These are phyloP conservation scores for Aptenodytes patagonicus DNA, from an alignment of 2,113 vertebrate species.

Conservation along the genomic window DNA sequence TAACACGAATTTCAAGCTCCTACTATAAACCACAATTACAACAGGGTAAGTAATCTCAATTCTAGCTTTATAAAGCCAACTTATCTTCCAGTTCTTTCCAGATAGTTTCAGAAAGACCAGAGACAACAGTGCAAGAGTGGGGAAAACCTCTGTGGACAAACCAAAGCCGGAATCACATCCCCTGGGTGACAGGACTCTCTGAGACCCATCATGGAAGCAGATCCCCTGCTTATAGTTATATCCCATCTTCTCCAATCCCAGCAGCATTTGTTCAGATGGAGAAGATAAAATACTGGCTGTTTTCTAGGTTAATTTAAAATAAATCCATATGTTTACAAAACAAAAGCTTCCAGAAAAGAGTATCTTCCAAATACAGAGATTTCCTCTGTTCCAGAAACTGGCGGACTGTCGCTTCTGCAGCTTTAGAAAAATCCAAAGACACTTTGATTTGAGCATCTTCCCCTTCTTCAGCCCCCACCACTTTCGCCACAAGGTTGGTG, in stretches of 20 bases:
- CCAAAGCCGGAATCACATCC: not conserved
- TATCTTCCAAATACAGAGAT: not conserved
- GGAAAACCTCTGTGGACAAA: not conserved
- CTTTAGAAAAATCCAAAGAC: not conserved
- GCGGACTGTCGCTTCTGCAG: not conserved
- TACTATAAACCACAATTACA: not conserved
- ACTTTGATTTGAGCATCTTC: not conserved
- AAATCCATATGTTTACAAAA: not conserved
- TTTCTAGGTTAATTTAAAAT: not conserved
- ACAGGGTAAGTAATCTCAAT: not conserved
- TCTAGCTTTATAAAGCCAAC: not conserved
- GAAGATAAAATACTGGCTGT: not conserved
- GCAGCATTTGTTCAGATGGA: not conserved
- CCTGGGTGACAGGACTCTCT: rapidly evolving
- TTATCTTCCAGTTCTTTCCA: not conserved
- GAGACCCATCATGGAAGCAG: not conserved
- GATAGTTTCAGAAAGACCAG: not conserved
- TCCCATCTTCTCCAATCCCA: not conserved
- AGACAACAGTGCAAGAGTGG: not conserved
- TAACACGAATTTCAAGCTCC: not conserved
- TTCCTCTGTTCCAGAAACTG: not conserved
- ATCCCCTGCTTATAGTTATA: not conserved
- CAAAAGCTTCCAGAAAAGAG: not conserved
- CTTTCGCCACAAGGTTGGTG: too few relatives aligned
- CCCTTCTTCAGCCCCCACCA: not conserved